These are phyloP conservation scores for Rhizoglyphus robini DNA, from an alignment of 1,140 invertebrate species.

Conservation along the genomic window DNA sequence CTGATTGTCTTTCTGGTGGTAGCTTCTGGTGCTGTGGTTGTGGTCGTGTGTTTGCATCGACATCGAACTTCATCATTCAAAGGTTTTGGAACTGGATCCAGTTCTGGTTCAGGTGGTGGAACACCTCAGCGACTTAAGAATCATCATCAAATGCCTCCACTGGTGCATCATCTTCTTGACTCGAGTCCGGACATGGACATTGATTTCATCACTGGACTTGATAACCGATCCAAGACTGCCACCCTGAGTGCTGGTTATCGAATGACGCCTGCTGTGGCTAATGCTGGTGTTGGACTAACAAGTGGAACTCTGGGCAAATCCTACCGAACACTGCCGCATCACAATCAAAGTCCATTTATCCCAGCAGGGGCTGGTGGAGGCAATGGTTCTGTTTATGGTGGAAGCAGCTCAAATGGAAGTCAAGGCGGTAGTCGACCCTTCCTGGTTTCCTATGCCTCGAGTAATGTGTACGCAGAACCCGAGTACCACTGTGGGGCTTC, in stretches of 20 bases:
- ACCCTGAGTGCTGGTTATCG: conserved; percentile 9
- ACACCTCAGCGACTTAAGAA: neutral
- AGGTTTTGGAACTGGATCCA: neutral
- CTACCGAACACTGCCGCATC: neutral
- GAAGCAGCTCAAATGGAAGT: neutral
- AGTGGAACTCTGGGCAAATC: conserved; percentile 2
- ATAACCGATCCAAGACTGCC: conserved; percentile 1
- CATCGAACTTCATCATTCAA: conserved; percentile 1
- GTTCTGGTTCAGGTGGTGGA: neutral
- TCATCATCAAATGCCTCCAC: neutral
- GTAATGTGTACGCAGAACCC: neutral
- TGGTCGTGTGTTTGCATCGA: conserved; percentile 20
- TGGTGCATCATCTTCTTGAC: neutral
- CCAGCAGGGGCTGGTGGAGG: neutral
- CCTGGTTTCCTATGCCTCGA: conserved; percentile 8
- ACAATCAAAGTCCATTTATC: neutral
- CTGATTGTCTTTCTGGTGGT: conserved; percentile 26
- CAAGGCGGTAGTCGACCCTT: neutral
- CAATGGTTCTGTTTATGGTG: conserved; percentile 12
- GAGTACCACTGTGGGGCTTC: conserved; percentile 2
- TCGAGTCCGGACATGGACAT: neutral
- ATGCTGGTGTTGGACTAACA: neutral
- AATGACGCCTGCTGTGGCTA: neutral
- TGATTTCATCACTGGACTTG: neutral
- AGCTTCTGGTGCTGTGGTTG: conserved; percentile 21